Conservation (phyloP, 2,888 invertebrate species). For the Lepidocyrtinus sp. region DNA sequence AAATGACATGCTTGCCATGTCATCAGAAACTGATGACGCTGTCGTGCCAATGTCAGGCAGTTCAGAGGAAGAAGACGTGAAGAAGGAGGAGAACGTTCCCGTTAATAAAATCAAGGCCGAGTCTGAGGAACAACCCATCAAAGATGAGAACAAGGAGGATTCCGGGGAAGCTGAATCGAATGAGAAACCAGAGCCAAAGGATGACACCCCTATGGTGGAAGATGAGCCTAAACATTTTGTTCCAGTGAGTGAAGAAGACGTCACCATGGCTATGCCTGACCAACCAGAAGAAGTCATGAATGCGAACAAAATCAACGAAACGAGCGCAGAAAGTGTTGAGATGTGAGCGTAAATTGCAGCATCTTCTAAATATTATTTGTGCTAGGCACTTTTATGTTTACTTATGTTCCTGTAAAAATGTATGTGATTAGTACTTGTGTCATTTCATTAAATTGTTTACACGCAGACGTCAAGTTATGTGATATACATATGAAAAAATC, state of each 20-base stretch:
- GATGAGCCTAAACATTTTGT: neutral
- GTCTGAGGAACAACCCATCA: neutral
- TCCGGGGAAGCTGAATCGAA: neutral
- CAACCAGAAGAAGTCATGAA: too few relatives aligned
- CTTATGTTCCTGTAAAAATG: too few relatives aligned
- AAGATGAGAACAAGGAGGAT: neutral
- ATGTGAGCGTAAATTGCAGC: neutral
- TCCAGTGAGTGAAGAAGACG: slow-evolving; percentile 12
- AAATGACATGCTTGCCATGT: slow-evolving; percentile 87
- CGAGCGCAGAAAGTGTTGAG: neutral
- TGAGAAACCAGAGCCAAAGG: slow-evolving; percentile 9
- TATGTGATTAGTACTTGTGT: too few relatives aligned
- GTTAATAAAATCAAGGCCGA: neutral
- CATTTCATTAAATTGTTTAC: too few relatives aligned
- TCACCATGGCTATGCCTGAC: neutral
- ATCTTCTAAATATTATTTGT: too few relatives aligned
- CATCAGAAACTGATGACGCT: slow-evolving; percentile 82
- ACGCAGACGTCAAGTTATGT: too few relatives aligned
- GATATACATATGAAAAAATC: too few relatives aligned
- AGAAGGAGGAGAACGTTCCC: slow-evolving; percentile 14
- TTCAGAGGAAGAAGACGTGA: slow-evolving; percentile 13
- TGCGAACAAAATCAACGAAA: too few relatives aligned
- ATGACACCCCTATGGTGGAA: neutral
- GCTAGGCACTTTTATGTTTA: too few relatives aligned
- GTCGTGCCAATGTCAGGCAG: neutral